Percentiles rank a stretch among this genome's conserved stretches.
Conservation (phyloP, 2,888 invertebrate species). For the Cheilosia impressa region DNA sequence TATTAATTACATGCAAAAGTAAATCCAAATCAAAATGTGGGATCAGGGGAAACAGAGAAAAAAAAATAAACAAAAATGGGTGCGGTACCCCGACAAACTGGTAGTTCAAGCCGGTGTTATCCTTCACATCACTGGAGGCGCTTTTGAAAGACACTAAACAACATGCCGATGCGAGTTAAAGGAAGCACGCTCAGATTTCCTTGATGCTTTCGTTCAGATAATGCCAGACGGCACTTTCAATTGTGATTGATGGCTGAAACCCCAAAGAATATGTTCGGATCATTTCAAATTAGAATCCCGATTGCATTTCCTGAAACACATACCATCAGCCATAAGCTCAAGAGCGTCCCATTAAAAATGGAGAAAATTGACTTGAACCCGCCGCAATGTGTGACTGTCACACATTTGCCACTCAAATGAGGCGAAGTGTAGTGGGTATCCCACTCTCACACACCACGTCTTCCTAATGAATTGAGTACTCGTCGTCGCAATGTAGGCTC, state of each 20-base stretch:
- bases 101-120: constrained; percentile 33
- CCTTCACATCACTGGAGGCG: constrained; percentile 16
- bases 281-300: constrained; percentile 44
- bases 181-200: constrained; percentile 44
- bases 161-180: constrained; percentile 3
- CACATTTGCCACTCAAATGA: constrained; percentile 64
- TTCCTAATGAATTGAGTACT: constrained; percentile 47
- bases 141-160: constrained; percentile 28
- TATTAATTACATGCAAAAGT: constrained; percentile 69
- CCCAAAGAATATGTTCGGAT: constrained; percentile 31
- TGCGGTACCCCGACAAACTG: constrained; percentile 52
- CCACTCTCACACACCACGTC: constrained; percentile 32
- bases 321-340: not conserved
- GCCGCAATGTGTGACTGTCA: constrained; percentile 58
- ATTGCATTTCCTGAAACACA: constrained; percentile 51
- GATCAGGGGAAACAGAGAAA: constrained; percentile 11
- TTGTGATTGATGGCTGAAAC: constrained; percentile 62
- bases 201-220: constrained; percentile 63
- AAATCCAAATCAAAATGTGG: constrained; percentile 42
- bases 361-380: not conserved
- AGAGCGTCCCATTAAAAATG: constrained; percentile 22
- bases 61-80: constrained; percentile 46
- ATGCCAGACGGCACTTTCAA: constrained; percentile 23
- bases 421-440: constrained; percentile 26
- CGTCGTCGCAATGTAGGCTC: constrained; percentile 36